Base-by-base conservation (phyloP, 92 coral and sea anemone species). In the Micromussa lordhowensis region DNA sequence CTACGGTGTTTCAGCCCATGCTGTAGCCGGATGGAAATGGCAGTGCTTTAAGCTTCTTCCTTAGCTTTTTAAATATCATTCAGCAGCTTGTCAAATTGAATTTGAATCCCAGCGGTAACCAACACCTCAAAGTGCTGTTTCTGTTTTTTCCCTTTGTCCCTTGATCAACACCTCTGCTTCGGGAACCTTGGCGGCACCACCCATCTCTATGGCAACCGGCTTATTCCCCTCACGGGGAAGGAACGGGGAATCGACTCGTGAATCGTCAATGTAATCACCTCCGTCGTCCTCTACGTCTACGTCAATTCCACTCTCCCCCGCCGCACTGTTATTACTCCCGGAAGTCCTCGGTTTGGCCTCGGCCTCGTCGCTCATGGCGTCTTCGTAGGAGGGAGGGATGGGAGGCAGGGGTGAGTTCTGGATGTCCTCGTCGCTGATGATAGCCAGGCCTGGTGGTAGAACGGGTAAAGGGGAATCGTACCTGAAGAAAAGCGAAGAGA, bases 311-410 rank as follows among this genome's bases (percentile, higher is more conserved):
- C 90, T 87, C 72, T 87, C 90, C 38, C 85, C 68, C 28, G 85
- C 90, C 30, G 70, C 80, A 22, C 85, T 87, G 80, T 80, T 79
- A 26, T 70, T 31, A n/a, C 85, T 84, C 4, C 14, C 80, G 10
- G 36, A 59, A 7, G 17, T 63, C 84, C 70, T 57, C 18, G 70
- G 69, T 5, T 59, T 34, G 54, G 48, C 48, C 49, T 68, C 88
- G 12, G 54, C 72, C 36, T 49, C 32, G 38, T 57, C 81, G 31
- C 78, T 86, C 34, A 77, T 51, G 24, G 92, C 90, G 38, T 85
- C 89, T 76, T 91, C 90, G 74, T 88, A 93, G 12, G 87, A 44
- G 7, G 96, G 96, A 26, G 96, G 96, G 85, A 58, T 73, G 79
- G 85, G 79, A 68, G 85, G 90, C 18, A 87, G 78, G 38, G 90